phyloP scores from a whole-genome alignment of 2,888 invertebrate species.

The Autographa gamma region DNA sequence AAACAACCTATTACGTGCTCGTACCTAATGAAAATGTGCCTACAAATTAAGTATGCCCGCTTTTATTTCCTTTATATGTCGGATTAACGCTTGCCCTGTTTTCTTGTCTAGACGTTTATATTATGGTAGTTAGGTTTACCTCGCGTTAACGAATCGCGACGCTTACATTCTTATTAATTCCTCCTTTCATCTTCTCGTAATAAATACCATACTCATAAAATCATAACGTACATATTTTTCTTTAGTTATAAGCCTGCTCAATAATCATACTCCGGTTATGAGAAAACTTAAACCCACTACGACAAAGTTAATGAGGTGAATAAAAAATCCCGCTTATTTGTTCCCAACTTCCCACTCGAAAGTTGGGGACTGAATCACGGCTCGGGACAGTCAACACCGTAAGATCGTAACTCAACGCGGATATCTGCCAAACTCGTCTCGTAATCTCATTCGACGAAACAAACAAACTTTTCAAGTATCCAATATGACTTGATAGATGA shows the following conservation, averaged over 20 bases:
- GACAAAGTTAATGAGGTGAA: constrained; percentile 51
- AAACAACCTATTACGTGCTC: constrained; percentile 1
- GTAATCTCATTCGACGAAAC: constrained; percentile 49
- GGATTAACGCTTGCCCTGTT: constrained; percentile 26
- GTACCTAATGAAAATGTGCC: background rate
- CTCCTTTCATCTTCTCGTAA: constrained; percentile 22
- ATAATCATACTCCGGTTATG: constrained; percentile 43
- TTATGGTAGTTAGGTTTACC: constrained; percentile 22
- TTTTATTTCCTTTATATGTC: constrained; percentile 24
- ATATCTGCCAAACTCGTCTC: constrained; percentile 29
- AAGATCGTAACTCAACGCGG: constrained; percentile 47
- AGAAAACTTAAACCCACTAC: constrained; percentile 48
- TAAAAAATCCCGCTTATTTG: constrained; percentile 50
- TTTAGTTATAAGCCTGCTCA: constrained; percentile 25
- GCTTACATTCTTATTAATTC: constrained; percentile 41
- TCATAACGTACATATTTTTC: constrained; percentile 36
- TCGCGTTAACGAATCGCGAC: constrained; percentile 34
- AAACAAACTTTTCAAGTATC: constrained; percentile 49
- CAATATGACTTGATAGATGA: constrained; percentile 54
- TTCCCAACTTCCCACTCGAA: constrained; percentile 48
- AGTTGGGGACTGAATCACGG: constrained; percentile 49
- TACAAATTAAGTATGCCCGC: constrained; percentile 30
- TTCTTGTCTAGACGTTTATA: constrained; percentile 45
- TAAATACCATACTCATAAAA: constrained; percentile 44
- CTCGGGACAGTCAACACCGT: constrained; percentile 41